Conservation (phyloP, 1,140 invertebrate genomes). For the Leptinotarsa lineolata region DNA sequence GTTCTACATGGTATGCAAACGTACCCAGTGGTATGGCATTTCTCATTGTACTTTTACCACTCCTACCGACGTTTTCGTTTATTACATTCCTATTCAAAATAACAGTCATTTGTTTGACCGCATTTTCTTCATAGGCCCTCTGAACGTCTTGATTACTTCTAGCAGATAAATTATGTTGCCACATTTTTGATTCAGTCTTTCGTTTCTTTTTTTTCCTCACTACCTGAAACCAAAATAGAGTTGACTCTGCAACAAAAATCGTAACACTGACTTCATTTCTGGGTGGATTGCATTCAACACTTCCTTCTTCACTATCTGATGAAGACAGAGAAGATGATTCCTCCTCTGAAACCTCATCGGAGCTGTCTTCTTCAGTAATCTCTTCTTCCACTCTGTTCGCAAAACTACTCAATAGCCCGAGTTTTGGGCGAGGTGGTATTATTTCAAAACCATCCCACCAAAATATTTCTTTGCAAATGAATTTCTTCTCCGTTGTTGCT, state of each 20-base stretch:
- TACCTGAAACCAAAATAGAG: slow-evolving; percentile 19
- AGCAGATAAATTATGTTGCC: slow-evolving; percentile 73
- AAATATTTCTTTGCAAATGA: slow-evolving; percentile 60
- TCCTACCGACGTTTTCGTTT: slow-evolving; percentile 30
- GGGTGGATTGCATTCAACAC: slow-evolving; percentile 39
- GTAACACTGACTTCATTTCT: background rate
- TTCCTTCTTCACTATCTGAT: slow-evolving; percentile 37
- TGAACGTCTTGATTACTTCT: slow-evolving; percentile 85
- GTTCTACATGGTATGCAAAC: too few relatives aligned
- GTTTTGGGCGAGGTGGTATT: slow-evolving; percentile 62
- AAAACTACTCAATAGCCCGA: slow-evolving; percentile 65
- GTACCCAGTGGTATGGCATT: background rate
- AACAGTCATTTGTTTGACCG: slow-evolving; percentile 68
- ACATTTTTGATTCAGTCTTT: slow-evolving; percentile 61
- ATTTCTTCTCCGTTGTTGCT: slow-evolving; percentile 33
- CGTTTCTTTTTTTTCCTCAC: slow-evolving; percentile 34
- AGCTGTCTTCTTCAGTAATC: slow-evolving; percentile 35
- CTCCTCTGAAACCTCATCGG: slow-evolving; percentile 41
- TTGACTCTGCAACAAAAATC: too few relatives aligned
- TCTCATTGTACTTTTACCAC: background rate
- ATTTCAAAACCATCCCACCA: slow-evolving; percentile 75
- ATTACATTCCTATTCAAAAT: slow-evolving; percentile 62
- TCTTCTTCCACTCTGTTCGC: slow-evolving; percentile 29
- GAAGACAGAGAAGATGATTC: slow-evolving; percentile 38
- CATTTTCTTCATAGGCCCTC: slow-evolving; percentile 77